Evolutionary conservation across 2,113 vertebrate genomes (phyloP), one percentile per base, ranked within the genome.

Genomic region (Ovibos moschatus): DNA sequence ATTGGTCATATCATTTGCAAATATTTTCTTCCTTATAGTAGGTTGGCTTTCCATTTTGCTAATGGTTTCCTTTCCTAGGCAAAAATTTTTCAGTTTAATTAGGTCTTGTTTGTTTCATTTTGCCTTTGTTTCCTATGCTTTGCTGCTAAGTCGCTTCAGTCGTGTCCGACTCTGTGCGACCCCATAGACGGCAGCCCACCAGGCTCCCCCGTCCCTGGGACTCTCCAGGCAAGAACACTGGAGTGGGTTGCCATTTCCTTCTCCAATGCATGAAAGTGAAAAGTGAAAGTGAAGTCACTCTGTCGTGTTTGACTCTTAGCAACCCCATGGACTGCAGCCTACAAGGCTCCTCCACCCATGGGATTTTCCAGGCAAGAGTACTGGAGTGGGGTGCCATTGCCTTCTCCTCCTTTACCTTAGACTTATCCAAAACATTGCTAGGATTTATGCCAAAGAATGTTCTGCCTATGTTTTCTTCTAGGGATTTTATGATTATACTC

Each of bases 301-400:
- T 9, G 55, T 10, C 9, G 3, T 57, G 8, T 57, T 8, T 0
- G 3, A 57, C 21, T 10, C 21, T 9, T 25, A 57, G 55, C 23
- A 0, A 25, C 55, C 55, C 8, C 23, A 57, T 25, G 8, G 23
- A 57, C 55, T 57, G 23, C 55, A 57, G 55, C 55, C 55, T 0
- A 25, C 3, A 0, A 27, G 57, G 23, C 57, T 58, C 57, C 23
- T 27, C 57, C 3, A 0, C 2, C 1, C 57, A 11, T 11, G 57
- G 57, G 57, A 58, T 58, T 58, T 11, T 27, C 23, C 57, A 58
- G 23, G 23, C 57, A 27, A 58, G 23, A 58, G 57, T 11, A 2
- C 57, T 27, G 1, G 57, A 27, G 23, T 58, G 57, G 23, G 23
- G 0, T 57, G 57, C 57, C 57, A 58, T 27, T 58, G 57, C 57